Evolutionary conservation across 2,888 invertebrate species (phyloP), one percentile per base, ranked within the genome.

Genomic region (Cenopis cana): DNA sequence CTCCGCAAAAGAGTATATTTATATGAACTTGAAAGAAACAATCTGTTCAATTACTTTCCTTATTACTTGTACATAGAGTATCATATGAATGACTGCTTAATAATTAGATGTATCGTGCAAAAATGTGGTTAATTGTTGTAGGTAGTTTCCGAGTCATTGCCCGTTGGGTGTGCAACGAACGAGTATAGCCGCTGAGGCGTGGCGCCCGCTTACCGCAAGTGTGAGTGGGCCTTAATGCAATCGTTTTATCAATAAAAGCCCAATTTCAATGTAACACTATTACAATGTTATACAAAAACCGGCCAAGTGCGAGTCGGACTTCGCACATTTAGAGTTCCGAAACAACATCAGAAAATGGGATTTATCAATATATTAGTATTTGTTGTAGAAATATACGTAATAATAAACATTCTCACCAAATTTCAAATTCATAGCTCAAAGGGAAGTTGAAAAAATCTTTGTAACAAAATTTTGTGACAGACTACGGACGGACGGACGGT

Each of bases 91-190:
- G 49, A 33, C 38, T 38, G 52, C 14, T 2, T 14, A n/a, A 38
- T 50, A 33, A 33, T 11, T 14, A 61, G 61, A 18, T 38, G 20
- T 64, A 5, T 50, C 69, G 69, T 59, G 59, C 65, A 59, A 70
- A 65, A 69, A 69, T 69, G 69, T 56, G 50, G 57, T 36, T 65
- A 70, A 70, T 65, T 54, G 57, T 36, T n/a, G 17, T 17, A 41
- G 17, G 59, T n/a, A n/a, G n/a, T 60, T 68, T 60, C 55, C 55
- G 54, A 65, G 64, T 64, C 64, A 64, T 52, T 20, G 64, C 52
- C 64, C 64, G 29, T 41, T 1, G 14, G 36, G n/a, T 52, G 24
- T 24, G 55, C 46, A 65, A 65, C 55, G 20, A 24, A 4, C 4
- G n/a, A 56, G 38, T 33, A 29, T 41, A 60, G 0, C 60, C 54